Evolutionary conservation across 2,888 invertebrate genomes (phyloP), one percentile per base, ranked within the genome.

Genomic region (Noctua pronuba): DNA sequence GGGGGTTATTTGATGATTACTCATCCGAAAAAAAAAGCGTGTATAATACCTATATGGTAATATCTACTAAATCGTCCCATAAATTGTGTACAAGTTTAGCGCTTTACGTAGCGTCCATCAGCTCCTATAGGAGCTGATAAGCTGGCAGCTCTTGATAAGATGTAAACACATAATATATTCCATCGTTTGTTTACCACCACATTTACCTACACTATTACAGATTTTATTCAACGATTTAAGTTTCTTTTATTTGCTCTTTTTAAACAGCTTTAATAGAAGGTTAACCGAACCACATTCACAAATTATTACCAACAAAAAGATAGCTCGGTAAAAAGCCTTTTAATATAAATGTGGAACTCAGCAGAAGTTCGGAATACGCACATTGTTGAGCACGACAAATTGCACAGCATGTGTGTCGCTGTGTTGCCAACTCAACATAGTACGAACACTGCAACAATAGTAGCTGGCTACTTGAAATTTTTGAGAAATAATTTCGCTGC

Each of bases 331-430:
- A 49, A 72, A 79, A 72, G 16, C 67, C 44, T 73, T 81, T 81
- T 80, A 55, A 58, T 52, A 68, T 68, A 58, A 68, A 84, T 65
- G 55, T 71, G 80, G 35, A 68, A 44, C 58, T 68, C 80, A 8
- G 85, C 64, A 52, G 44, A 80, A 81, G 85, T 81, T 84, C 41
- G 55, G 28, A 81, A 80, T 52, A 84, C 81, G 77, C 85, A 85
- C 80, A 84, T 81, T 81, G 81, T 81, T 80, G 80, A 80, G 35
- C 49, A 73, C 73, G 81, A 81, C 81, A 84, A 81, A 81, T 81
- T 81, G 80, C 67, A 73, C 80, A 31, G 65, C 68, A 44, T 76
- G 76, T 84, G 60, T 84, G 80, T 49, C n/a, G 24, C 80, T 58
- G 10, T 84, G 62, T 81, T 80, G 52, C 85, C 71, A 84, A 72